Base-by-base conservation (phyloP, 1,140 invertebrate species). In the Brachionus koreanus region DNA sequence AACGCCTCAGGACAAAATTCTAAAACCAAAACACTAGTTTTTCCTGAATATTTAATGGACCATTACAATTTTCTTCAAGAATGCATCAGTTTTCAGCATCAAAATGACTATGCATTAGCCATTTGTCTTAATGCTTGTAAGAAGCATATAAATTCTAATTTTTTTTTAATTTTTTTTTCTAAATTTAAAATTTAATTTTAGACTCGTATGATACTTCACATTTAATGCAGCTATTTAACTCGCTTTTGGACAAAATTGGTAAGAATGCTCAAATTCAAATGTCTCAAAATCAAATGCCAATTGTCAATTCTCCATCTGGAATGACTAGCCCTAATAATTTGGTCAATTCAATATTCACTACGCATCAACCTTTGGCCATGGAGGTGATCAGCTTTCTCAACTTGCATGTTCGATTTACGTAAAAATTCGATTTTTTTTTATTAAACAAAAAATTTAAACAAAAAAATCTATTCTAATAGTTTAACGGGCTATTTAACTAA, bases 51-150 rank as follows among this genome's bases (percentile, higher is more conserved):
- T 9, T 25, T 74, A 10, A 25, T 23, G 25, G 23, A 46, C 12
- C 16, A 74, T 25, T 46, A 46, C 3, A 25, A 10, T 46, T 46
- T 74, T 23, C 43, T 74, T 29, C 69, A 74, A 74, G 69, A 74
- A 25, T 74, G 69, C n/a, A 23, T 74, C 0, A 46, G 9, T 10
- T 74, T 19, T 74, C 69, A 74, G 19, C 39, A 57, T 2, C 49
- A 42, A 10, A 43, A 37, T 65, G 46, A 61, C 6, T 79, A 39
- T 16, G 35, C 33, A 16, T 13, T 79, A 9, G 37, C 76, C 7
- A 61, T 65, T 61, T 79, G 76, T 12, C 23, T 79, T 3, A 79
- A 79, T 65, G 76, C 76, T 79, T 79, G 72, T 75, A 75, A 75
- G 37, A 23, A n/a, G n/a, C n/a, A 46, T 13, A 46, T 29, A 46